Conservation (phyloP, 2,113 vertebrate species). For the Xiphorhynchus elegans region DNA sequence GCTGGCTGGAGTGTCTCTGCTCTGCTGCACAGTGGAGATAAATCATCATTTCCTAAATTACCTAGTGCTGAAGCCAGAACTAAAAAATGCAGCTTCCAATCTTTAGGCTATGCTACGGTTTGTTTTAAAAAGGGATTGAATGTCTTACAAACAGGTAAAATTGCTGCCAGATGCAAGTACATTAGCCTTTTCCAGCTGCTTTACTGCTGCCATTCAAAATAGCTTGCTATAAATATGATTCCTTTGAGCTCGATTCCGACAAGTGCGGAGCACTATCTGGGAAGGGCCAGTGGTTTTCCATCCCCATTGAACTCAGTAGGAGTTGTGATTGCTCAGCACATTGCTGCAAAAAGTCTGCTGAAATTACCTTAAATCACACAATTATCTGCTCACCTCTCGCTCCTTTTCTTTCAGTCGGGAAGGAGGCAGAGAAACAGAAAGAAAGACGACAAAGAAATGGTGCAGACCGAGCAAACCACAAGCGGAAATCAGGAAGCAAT, state of each 20-base stretch:
- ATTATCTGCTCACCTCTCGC: slow-evolving; percentile 28
- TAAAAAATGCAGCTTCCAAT: background rate
- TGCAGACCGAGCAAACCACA: slow-evolving; percentile 11
- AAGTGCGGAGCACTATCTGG: slow-evolving; percentile 10
- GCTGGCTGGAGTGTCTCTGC: background rate
- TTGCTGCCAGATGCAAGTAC: slow-evolving; percentile 51
- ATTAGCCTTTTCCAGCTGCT: slow-evolving; percentile 59
- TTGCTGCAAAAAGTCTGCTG: background rate
- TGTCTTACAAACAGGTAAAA: slow-evolving; percentile 55
- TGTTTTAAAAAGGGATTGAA: slow-evolving; percentile 51
- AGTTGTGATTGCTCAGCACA: slow-evolving; percentile 48
- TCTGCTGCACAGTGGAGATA: background rate
- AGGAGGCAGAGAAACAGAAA: slow-evolving; percentile 3
- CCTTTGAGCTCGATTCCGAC: slow-evolving; percentile 51
- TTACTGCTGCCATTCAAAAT: slow-evolving; percentile 61
- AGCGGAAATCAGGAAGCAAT: slow-evolving; percentile 42
- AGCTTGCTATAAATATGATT: slow-evolving; percentile 54
- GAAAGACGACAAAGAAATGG: slow-evolving; percentile 49
- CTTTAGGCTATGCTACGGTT: slow-evolving; percentile 9
- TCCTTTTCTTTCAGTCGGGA: background rate
- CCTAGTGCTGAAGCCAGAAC: background rate
- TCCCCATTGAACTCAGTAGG: slow-evolving; percentile 30
- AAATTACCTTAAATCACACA: slow-evolving; percentile 62
- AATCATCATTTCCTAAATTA: slow-evolving; percentile 30
- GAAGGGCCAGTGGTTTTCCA: slow-evolving; percentile 34